A percentile compares a stretch with the other conserved stretches of the same genome.
Evolutionary conservation across 2,113 vertebrate genomes (phyloP).

Genomic region (Crocuta crocuta): DNA sequence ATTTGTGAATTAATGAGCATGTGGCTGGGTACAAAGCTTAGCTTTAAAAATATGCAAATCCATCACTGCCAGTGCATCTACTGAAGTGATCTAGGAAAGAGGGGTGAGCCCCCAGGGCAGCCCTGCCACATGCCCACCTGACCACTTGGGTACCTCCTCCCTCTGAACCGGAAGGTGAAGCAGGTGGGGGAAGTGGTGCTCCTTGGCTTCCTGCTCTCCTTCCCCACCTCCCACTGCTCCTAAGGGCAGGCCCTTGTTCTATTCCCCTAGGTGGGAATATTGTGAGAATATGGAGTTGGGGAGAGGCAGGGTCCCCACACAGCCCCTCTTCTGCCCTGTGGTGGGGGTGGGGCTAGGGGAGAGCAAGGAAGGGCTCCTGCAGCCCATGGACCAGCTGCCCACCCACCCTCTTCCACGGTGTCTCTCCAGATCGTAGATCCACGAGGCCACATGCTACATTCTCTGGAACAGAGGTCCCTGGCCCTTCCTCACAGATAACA

Average conservation of each 20-base stretch:
- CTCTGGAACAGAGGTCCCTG: background rate
- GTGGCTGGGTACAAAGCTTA: background rate
- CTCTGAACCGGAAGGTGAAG: no score
- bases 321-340: background rate
- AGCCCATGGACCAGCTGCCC: background rate
- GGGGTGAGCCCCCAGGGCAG: background rate
- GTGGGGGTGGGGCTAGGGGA: background rate
- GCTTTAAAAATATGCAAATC: conserved; percentile 41
- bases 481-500: background rate
- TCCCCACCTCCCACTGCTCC: background rate
- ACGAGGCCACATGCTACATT: background rate
- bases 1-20: background rate
- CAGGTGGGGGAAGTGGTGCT: background rate
- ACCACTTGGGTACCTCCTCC: background rate
- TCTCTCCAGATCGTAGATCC: background rate
- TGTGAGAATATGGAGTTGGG: background rate
- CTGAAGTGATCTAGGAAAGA: background rate
- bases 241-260: background rate
- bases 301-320: background rate
- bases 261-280: background rate
- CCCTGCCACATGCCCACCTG: background rate
- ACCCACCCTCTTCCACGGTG: background rate
- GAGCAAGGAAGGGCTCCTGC: background rate
- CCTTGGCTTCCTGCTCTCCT: background rate
- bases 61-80: background rate